A percentile compares a stretch with the other conserved stretches of the same genome.
Conservation (phyloP, 2,888 invertebrate species). For the Hybos culiciformis region DNA sequence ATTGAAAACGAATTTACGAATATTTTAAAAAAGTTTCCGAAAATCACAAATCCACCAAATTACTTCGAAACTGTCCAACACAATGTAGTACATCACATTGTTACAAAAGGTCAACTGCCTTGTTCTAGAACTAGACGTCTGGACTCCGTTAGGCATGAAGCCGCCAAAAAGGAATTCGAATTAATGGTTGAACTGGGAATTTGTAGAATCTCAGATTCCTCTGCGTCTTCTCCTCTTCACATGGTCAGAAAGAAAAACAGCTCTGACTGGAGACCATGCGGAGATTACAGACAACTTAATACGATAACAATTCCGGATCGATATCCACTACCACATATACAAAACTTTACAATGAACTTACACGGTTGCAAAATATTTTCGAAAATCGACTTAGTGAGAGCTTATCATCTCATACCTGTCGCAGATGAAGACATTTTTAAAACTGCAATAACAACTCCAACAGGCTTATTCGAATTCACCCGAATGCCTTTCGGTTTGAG, state of each 20-base stretch:
- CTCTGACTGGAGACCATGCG: neutral
- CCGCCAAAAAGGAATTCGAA: neutral
- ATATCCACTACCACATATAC: neutral
- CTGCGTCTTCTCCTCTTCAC: neutral
- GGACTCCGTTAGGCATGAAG: neutral
- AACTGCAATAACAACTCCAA: conserved; percentile 24
- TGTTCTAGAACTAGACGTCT: neutral
- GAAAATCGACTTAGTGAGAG: conserved; percentile 16
- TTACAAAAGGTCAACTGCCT: neutral
- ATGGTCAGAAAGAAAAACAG: neutral
- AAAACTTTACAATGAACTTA: neutral
- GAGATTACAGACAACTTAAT: neutral
- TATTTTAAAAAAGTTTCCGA: neutral
- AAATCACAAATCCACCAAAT: neutral
- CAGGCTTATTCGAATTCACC: conserved; percentile 22
- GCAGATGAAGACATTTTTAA: conserved; percentile 21
- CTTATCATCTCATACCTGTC: conserved; percentile 27
- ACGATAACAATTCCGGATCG: conserved; percentile 6
- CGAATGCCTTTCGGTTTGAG: conserved; percentile 23
- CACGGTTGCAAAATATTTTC: conserved; percentile 11
- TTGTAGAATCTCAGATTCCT: neutral
- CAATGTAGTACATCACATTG: conserved; percentile 1
- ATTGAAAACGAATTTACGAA: neutral
- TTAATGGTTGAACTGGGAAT: neutral
- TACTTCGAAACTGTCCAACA: neutral